Conservation (phyloP, 2,888 invertebrate species). For the Microctonus brassicae region DNA sequence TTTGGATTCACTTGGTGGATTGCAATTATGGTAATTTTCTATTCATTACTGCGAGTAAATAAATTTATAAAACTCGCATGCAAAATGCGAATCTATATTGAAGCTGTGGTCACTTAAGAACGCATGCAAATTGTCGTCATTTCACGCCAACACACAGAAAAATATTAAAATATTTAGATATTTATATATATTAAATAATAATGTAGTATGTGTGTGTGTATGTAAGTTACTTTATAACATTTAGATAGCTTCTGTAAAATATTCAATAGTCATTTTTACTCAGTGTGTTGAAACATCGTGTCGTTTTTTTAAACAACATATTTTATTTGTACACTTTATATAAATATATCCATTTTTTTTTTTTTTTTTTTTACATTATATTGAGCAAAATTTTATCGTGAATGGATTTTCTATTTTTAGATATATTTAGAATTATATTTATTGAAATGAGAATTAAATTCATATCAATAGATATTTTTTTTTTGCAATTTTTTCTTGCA, state of each 20-base stretch:
- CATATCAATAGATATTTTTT: too few relatives aligned
- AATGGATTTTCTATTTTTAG: too few relatives aligned
- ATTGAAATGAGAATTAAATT: too few relatives aligned
- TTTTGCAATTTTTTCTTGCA: too few relatives aligned
- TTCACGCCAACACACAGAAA: slow-evolving; percentile 34
- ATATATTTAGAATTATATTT: too few relatives aligned
- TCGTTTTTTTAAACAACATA: background rate
- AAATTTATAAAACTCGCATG: slow-evolving; percentile 52
- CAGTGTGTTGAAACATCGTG: background rate
- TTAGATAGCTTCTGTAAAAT: background rate
- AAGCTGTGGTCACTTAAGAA: slow-evolving; percentile 42
- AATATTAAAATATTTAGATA: too few relatives aligned
- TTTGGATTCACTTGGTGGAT: slow-evolving; percentile 33
- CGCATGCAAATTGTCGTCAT: slow-evolving; percentile 46
- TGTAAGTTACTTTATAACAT: background rate
- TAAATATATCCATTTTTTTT: too few relatives aligned
- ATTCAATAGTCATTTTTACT: background rate
- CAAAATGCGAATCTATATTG: slow-evolving; percentile 46
- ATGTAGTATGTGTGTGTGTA: background rate
- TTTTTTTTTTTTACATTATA: background rate
- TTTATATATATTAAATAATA: background rate
- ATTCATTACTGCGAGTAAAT: slow-evolving; percentile 40
- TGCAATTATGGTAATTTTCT: slow-evolving; percentile 49
- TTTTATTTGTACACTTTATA: too few relatives aligned
- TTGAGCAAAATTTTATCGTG: background rate